Percentiles rank a stretch among this genome's conserved stretches.
These are phyloP conservation scores for Lissocephala sabroskyi DNA, from an alignment of 2,888 invertebrate genomes.

Conservation along the genomic window DNA sequence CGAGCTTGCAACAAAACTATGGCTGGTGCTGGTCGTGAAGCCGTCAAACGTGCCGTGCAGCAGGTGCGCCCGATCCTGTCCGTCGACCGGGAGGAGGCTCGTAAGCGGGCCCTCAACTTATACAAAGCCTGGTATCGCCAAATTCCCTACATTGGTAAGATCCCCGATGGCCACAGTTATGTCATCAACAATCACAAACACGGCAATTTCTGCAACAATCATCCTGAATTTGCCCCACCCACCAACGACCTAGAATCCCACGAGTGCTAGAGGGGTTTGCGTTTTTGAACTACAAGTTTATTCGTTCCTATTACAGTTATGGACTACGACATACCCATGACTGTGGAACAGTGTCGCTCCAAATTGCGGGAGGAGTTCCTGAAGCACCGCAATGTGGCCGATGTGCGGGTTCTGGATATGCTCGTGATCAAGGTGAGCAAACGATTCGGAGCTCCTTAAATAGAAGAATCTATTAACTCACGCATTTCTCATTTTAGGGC, in stretches of 20 bases:
- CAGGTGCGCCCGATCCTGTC: constrained; percentile 92
- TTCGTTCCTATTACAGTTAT: too few relatives aligned
- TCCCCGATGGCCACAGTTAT: constrained; percentile 53
- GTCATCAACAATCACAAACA: constrained; percentile 38
- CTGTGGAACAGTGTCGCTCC: constrained; percentile 77
- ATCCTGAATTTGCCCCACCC: too few relatives aligned
- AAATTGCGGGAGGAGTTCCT: constrained; percentile 86
- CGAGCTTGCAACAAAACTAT: constrained; percentile 21
- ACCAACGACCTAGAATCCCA: too few relatives aligned
- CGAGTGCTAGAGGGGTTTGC: too few relatives aligned
- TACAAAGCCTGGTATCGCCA: constrained; percentile 97
- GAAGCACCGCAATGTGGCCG: constrained; percentile 84
- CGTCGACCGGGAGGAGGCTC: constrained; percentile 82
- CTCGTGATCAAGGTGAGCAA: constrained; percentile 87
- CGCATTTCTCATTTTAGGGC: constrained; percentile 79
- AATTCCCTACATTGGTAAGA: constrained; percentile 89
- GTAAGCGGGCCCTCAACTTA: constrained; percentile 85
- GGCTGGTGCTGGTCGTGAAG: constrained; percentile 71
- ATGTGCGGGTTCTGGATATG: constrained; percentile 92
- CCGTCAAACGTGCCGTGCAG: constrained; percentile 74
- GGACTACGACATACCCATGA: constrained; percentile 88
- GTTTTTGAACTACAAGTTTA: too few relatives aligned
- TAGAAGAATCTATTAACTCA: too few relatives aligned
- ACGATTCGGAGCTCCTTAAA: too few relatives aligned
- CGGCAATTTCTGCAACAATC: constrained; percentile 59